Evolutionary conservation across 2,797 vertebrate species (phyloP), one percentile per base, ranked within the genome.

Genomic region (Danio jaintianensis): DNA sequence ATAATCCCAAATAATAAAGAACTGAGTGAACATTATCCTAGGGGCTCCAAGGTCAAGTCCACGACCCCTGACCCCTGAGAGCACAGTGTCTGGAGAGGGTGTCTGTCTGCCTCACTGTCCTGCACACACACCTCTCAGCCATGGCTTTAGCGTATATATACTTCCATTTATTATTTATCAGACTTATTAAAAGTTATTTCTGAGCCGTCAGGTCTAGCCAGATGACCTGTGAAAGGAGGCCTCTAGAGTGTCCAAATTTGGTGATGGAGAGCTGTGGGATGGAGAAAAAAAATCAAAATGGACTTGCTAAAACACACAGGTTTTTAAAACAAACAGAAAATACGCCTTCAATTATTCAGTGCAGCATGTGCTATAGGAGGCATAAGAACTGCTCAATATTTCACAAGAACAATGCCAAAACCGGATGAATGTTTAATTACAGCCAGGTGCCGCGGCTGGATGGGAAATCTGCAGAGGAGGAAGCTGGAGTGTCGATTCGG

Each of bases 181-280:
- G 89, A 91, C 91, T 95, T 94, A 94, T 94, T 95, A 94, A 93
- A 95, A 95, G 92, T 94, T 94, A 93, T 94, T 94, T 93, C 87
- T 92, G 91, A 92, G 90, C 91, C 90, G 90, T 91, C 91, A 89
- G 92, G 91, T 93, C 90, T 87, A 89, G 90, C 86, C 90, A 93
- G 90, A 93, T 94, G 92, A 94, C 92, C 91, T 89, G 90, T 89
- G 91, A 92, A 89, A 84, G 83, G 85, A 75, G 84, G 87, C 85
- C 88, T 93, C 92, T 86, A 87, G 90, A 92, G 92, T 90, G 90
- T 93, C 87, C 90, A 88, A 89, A 90, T 89, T 87, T 88, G 87
- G 88, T 75, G 74, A 84, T 80, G 83, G 56, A 45, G 53, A 68
- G 76, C 43, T 45, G 61, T 63, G 20, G 48, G 86, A 83, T 47